phyloP scores from a whole-genome alignment of 2,888 invertebrate genomes.

The Caenorhabditis zanzibari region DNA sequence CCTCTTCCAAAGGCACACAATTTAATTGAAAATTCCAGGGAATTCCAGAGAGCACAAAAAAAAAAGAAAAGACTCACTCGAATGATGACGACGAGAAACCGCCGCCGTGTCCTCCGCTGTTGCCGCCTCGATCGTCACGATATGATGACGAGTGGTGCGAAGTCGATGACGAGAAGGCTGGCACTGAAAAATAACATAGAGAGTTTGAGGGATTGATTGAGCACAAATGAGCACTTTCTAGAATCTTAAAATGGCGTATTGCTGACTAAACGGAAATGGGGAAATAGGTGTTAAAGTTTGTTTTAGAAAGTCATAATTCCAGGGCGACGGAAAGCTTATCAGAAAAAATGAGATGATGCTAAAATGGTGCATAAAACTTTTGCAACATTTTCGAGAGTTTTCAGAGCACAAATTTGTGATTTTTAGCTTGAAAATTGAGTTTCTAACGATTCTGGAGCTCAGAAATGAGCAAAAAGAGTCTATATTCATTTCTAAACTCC shows the following conservation, averaged over 20 bases:
- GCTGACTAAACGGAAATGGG: too few species aligned
- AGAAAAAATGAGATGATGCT: conserved; percentile 19
- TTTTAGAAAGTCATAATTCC: conserved; percentile 9
- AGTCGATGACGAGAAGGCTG: conserved; percentile 25
- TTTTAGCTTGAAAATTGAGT: too few species aligned
- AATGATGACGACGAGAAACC: conserved; percentile 21
- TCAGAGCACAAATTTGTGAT: background rate
- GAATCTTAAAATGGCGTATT: too few species aligned
- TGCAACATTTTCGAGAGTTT: conserved; percentile 24
- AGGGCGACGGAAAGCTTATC: background rate
- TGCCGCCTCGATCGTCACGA: conserved; percentile 32
- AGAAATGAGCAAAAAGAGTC: too few species aligned
- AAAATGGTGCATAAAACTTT: background rate
- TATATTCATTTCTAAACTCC: too few species aligned
- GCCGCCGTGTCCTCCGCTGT: background rate
- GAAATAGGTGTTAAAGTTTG: conserved; percentile 36
- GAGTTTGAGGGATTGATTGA: too few species aligned
- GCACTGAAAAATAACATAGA: background rate
- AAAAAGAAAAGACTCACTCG: conserved; percentile 44
- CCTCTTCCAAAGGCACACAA: conserved; percentile 1
- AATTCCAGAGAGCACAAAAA: background rate
- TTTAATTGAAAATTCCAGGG: conserved; percentile 35
- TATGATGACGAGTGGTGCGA: conserved; percentile 30
- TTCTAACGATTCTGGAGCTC: too few species aligned
- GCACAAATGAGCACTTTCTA: too few species aligned